phyloP scores from a whole-genome alignment of 2,888 invertebrate species.

The Monoplex corrugatus region DNA sequence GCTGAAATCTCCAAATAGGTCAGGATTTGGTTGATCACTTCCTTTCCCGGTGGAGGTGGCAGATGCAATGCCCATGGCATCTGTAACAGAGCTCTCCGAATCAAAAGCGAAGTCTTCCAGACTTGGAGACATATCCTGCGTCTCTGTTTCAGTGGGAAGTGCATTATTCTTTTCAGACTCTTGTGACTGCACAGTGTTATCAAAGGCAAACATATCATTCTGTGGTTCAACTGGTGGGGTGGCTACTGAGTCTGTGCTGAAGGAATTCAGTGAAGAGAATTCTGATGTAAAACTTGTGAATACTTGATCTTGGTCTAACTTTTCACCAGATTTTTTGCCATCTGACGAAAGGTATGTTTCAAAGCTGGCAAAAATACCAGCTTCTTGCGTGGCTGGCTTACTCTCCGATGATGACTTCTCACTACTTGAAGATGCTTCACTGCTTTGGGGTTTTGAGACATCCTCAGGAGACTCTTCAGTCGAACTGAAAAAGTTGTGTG shows the following conservation, averaged over 20 bases:
- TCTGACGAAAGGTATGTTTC: slow-evolving; percentile 34
- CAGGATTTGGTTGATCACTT: neutral
- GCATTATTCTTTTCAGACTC: neutral
- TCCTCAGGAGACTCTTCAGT: neutral
- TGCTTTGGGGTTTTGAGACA: neutral
- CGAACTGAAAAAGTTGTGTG: slow-evolving; percentile 13
- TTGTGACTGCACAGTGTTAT: neutral
- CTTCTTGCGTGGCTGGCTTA: neutral
- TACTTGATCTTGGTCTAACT: neutral
- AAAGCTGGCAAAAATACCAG: slow-evolving; percentile 29
- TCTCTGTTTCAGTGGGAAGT: neutral
- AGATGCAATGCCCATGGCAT: neutral
- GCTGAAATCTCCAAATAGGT: slow-evolving; percentile 24
- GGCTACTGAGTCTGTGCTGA: neutral
- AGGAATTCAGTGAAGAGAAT: slow-evolving; percentile 15
- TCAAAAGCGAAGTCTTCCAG: slow-evolving; percentile 20
- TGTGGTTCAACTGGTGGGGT: slow-evolving; percentile 8
- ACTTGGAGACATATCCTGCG: neutral
- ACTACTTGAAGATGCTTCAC: slow-evolving; percentile 9
- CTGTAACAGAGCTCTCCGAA: neutral
- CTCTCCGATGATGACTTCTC: neutral
- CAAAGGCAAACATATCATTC: slow-evolving; percentile 20
- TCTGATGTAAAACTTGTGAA: slow-evolving; percentile 36
- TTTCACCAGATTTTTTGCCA: neutral
- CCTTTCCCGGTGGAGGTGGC: neutral